Evolutionary conservation across 2,113 vertebrate genomes (phyloP), one percentile per base, ranked within the genome.

Genomic region (Pseudonaja textilis): DNA sequence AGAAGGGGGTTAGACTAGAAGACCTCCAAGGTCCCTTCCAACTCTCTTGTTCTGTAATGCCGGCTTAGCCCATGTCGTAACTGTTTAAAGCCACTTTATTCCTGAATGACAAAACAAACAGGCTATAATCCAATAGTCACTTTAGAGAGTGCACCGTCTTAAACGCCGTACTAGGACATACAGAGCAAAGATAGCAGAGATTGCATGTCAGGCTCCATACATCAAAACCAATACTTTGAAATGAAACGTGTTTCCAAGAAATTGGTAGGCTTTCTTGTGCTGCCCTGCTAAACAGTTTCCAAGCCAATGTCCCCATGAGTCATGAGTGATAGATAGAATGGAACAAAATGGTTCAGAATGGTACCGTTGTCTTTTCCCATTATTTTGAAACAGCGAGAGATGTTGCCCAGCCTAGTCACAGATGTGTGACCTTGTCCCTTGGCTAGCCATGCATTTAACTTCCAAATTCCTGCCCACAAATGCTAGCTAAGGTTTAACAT

Each of bases 401-500:
- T 52, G 86, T 90, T 45, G 0, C n/a, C 29, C 86, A 26, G 45
- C 29, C 1, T 42, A 57, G 55, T 61, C 20, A 0, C n/a, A 59
- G 54, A 88, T 93, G 89, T 81, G 50, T 89, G 61, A 42, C 57
- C 10, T 56, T 52, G 54, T 94, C 26, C 0, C 0, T 74, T 81
- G 47, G 57, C 29, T 91, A 3, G 91, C 0, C 0, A n/a, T 61
- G 42, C 87, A 47, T 87, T 64, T 88, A 91, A 90, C 90, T 95
- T 91, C 42, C 85, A 0, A 88, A n/a, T 56, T 93, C 22, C 39
- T 69, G 22, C 29, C 29, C 34, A 39, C 57, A 18, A 52, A 42
- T 3, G 90, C 92, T 96, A 89, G 91, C 57, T 50, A 90, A 90
- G 93, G 91, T 85, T 95, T 88, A 86, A 22, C 64, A 90, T 92